Percentiles rank a stretch among this genome's conserved stretches.
Evolutionary conservation across 37 sponge, comb jelly and placozoan genomes (phyloP).

Genomic region (Chondrilla cf. caribensis): DNA sequence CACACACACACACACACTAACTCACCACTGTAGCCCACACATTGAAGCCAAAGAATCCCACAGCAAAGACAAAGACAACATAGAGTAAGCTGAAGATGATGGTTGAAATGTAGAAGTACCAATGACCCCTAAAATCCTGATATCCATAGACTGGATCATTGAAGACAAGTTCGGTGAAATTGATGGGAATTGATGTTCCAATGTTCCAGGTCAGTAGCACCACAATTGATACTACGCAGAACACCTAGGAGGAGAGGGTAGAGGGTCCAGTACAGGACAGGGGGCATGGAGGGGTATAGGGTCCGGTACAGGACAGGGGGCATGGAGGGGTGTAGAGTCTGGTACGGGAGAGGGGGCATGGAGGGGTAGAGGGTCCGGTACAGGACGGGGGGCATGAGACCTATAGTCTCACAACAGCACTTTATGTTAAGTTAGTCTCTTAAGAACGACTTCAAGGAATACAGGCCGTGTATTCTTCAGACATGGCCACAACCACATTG

Average conservation of each 20-base stretch:
- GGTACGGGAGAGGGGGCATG: not conserved
- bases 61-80: constrained; percentile 21
- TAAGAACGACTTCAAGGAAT: too few relatives aligned
- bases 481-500: too few relatives aligned
- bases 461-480: too few relatives aligned
- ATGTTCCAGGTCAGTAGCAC: constrained; percentile 39
- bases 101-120: constrained; percentile 32
- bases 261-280: not conserved
- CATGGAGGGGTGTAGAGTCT: not conserved
- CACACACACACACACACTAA: constrained; percentile 17
- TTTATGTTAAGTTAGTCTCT: too few relatives aligned
- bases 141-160: not conserved
- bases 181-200: not conserved
- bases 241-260: not conserved
- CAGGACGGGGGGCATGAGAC: not conserved
- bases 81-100: constrained; percentile 32
- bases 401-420: too few relatives aligned
- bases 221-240: not conserved
- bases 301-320: not conserved
- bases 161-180: not conserved
- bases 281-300: not conserved
- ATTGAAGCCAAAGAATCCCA: constrained; percentile 44
- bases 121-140: constrained; percentile 11
- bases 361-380: not conserved
- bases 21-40: constrained; percentile 46